Conservation (phyloP, 2,888 invertebrate genomes). For the Yponomeuta cagnagella region DNA sequence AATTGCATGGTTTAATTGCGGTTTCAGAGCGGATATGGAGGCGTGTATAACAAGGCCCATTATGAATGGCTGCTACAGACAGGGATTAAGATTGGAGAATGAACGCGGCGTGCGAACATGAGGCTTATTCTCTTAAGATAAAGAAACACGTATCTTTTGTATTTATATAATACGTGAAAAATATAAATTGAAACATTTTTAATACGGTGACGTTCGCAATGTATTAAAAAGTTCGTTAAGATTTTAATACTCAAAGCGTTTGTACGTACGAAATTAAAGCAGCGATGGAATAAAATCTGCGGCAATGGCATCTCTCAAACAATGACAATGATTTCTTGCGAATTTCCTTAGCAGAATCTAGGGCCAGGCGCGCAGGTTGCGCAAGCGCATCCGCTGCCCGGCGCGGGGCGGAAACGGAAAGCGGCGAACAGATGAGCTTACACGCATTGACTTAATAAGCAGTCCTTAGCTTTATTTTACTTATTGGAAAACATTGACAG, state of each 20-base stretch:
- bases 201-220: no score
- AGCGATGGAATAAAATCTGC: no score
- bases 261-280: no score
- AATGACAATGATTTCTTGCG: no score
- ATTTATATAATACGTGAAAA: no score
- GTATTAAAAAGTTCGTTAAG: no score
- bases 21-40: constrained; percentile 17
- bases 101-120: constrained; percentile 48
- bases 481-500: not conserved
- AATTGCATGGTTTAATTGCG: not conserved
- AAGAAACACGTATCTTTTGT: no score
- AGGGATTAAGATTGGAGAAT: constrained; percentile 27
- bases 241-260: no score
- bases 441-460: not conserved
- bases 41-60: not conserved
- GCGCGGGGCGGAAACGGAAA: constrained; percentile 7
- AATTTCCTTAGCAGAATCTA: no score
- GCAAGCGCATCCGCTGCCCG: constrained; percentile 38
- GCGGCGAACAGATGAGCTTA: not conserved
- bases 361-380: constrained; percentile 45
- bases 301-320: no score
- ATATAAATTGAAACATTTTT: no score
- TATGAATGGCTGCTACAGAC: constrained; percentile 24
- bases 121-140: no score
- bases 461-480: not conserved